Evolutionary conservation across 2,888 invertebrate species (phyloP).

Genomic region (Stenurella melanura): DNA sequence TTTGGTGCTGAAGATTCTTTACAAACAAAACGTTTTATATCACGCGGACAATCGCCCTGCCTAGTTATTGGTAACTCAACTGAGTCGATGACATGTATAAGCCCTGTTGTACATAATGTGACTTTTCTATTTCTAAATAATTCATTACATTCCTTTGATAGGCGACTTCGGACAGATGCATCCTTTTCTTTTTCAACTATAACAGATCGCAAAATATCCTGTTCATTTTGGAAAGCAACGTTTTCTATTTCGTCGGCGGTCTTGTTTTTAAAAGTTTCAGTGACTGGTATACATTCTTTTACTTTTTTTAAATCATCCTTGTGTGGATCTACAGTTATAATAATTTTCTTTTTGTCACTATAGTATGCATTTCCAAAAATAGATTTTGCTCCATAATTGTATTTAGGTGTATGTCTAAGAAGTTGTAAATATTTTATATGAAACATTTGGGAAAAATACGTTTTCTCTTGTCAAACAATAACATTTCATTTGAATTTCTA

Average conservation of each 20-base stretch:
- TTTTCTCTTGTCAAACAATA: not conserved
- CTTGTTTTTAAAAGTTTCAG: slow-evolving; percentile 28
- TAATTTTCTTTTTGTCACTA: slow-evolving; percentile 21
- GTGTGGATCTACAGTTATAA: not conserved
- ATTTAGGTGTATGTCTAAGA: not conserved
- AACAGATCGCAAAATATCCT: slow-evolving; percentile 35
- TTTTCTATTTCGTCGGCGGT: slow-evolving; percentile 38
- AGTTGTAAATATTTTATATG: not conserved
- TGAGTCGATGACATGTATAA: slow-evolving; percentile 46
- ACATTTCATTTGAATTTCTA: not conserved
- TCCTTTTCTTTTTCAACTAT: slow-evolving; percentile 56
- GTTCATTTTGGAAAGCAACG: slow-evolving; percentile 37
- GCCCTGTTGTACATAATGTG: slow-evolving; percentile 33
- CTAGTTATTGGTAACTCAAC: slow-evolving; percentile 24
- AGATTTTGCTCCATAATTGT: not conserved
- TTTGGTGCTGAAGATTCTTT: not conserved
- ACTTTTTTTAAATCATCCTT: not conserved
- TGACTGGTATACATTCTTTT: not conserved
- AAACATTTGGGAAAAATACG: not conserved
- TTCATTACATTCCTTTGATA: slow-evolving; percentile 56
- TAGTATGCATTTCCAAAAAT: slow-evolving; percentile 24
- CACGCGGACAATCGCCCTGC: slow-evolving; percentile 43
- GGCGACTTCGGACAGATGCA: slow-evolving; percentile 49
- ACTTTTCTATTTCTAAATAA: slow-evolving; percentile 41
- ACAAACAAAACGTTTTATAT: not conserved